Conservation (phyloP, 2,888 invertebrate species). For the Cosmopolites sordidus region DNA sequence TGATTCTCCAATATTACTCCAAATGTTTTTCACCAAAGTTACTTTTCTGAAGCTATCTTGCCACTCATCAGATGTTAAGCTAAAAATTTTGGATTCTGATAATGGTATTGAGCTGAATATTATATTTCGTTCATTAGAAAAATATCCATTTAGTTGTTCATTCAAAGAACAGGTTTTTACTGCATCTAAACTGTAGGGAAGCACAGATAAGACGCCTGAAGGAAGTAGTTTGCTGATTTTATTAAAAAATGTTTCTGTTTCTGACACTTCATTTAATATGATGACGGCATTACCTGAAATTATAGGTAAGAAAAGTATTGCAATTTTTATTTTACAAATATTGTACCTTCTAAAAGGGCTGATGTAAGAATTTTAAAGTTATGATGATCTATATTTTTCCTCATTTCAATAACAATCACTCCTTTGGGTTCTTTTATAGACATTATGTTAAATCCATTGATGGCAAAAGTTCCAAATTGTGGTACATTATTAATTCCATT, state of each 20-base stretch:
- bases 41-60: constrained; percentile 30
- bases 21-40: constrained; percentile 38
- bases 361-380: constrained; percentile 32
- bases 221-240: constrained; percentile 33
- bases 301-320: neutral
- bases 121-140: constrained; percentile 5
- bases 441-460: constrained; percentile 29
- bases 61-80: constrained; percentile 23
- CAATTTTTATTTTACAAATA: neutral
- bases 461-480: neutral
- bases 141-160: constrained; percentile 31
- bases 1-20: constrained; percentile 40
- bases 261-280: constrained; percentile 27
- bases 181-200: constrained; percentile 28
- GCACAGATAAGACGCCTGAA: constrained; percentile 29
- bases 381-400: constrained; percentile 21
- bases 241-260: constrained; percentile 27
- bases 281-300: constrained; percentile 41
- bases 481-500: constrained; percentile 13
- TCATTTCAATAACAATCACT: constrained; percentile 34
- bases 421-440: constrained; percentile 36
- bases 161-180: constrained; percentile 28
- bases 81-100: constrained; percentile 27
- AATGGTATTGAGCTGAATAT: constrained; percentile 9
- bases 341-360: constrained; percentile 30